Base-by-base conservation (phyloP, 2,888 invertebrate species). In the Hipparchia sbordonii region DNA sequence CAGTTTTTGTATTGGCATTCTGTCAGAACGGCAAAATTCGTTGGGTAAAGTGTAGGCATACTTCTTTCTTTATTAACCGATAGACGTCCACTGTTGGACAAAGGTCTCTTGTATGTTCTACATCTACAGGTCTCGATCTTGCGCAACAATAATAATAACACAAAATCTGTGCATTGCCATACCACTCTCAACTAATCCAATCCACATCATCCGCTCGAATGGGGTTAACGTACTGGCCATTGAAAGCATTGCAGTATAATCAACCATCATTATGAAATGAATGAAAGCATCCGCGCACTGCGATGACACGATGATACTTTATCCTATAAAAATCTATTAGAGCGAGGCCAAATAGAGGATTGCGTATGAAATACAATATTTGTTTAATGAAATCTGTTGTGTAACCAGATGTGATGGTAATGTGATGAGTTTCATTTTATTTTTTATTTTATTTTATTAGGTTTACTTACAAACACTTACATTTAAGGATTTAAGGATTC, bases 231-330 rank as follows among this genome's bases (percentile, higher is more conserved):
- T 9, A 67, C 56, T 33, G 45, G 9, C 45, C 66, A 39, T 67
- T 45, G 39, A 67, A 56, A 67, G 56, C 54, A 13, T 67, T 56
- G 56, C 66, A 54, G 48, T 45, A 45, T 51, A 62, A 46, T 62
- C 7, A 39, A 56, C 54, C 45, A 45, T n/a, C 45, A 56, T 67
- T 54, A 56, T 67, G 66, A 67, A 67, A 67, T 67, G 56, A 67
- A 39, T 56, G 39, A 39, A 39, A 62, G 62, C 65, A 66, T 66
- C 65, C 65, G 54, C 54, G 13, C 65, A 54, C 52, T 7, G 65
- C 52, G 39, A 33, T 39, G 33, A 39, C 12, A 60, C 59, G 33
- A 52, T 52, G 54, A 66, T 66, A 66, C 54, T 63, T 33, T 52
- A 13, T 6, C 39, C 52, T 33, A 52, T 52, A 66, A 48, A 63